Evolutionary conservation across 2,888 invertebrate genomes (phyloP).

Genomic region (Andrena hattorfiana): DNA sequence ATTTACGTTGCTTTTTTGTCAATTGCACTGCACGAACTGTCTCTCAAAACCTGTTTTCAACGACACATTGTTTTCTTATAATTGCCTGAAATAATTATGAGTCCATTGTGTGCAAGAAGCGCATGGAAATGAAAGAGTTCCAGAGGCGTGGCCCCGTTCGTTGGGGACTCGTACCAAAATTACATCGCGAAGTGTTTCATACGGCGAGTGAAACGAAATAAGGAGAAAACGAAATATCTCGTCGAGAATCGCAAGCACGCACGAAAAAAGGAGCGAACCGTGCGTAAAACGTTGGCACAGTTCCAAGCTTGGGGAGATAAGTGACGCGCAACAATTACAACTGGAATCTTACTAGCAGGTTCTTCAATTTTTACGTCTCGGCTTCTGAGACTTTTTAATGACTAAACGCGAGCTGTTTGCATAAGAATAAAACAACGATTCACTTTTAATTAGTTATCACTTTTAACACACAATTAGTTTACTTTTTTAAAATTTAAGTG

Average conservation of each 20-base stretch:
- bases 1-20: background rate
- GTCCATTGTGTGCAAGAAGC: slow-evolving; percentile 15
- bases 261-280: background rate
- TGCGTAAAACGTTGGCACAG: slow-evolving; percentile 5
- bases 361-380: background rate
- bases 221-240: slow-evolving; percentile 18
- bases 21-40: background rate
- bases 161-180: slow-evolving; percentile 8
- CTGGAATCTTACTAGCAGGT: slow-evolving; percentile 4
- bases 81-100: slow-evolving; percentile 14
- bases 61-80: background rate
- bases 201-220: slow-evolving; percentile 7
- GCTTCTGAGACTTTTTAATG: background rate
- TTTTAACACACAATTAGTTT: too few relatives aligned
- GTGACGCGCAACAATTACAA: slow-evolving; percentile 19
- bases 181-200: background rate
- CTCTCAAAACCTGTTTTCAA: background rate
- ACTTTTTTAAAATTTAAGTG: too few relatives aligned
- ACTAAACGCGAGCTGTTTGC: too few relatives aligned
- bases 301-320: slow-evolving; percentile 7
- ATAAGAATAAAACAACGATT: too few relatives aligned
- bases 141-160: background rate
- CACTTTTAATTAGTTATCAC: too few relatives aligned
- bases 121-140: slow-evolving; percentile 17
- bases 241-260: background rate